Evolutionary conservation across 2,888 invertebrate species (phyloP), one percentile per base, ranked within the genome.

Genomic region (Melangyna quadrimaculata): DNA sequence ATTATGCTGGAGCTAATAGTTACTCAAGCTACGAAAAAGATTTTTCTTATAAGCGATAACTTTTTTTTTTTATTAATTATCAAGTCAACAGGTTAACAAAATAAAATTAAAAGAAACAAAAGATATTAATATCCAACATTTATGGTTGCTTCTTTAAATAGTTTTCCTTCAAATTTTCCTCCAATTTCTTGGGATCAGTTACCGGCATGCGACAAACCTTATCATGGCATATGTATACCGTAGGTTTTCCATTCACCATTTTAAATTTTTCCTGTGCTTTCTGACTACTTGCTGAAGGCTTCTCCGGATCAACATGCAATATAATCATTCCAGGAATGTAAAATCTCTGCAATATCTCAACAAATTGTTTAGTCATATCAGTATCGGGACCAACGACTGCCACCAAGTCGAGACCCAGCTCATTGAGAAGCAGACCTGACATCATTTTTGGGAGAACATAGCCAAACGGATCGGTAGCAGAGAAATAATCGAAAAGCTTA

Each of bases 161-260:
- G 78, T 90, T 91, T 17, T 89, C 88, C 79, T 88, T 91, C 7
- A 92, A 88, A 87, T 89, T 91, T 51, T 91, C 90, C 69, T 92
- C 91, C 17, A 92, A 88, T 67, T 89, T 88, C 3, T 87, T 87
- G 0, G 91, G 90, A 87, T 91, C 91, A 1, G 92, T 92, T 0
- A 92, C 89, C 3, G 92, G 92, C 89, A 92, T 89, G 27, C 90
- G 91, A 71, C 92, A 92, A 8, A 90, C 90, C 32, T 91, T 90
- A 83, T 92, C 91, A 40, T 92, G 92, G 61, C 92, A 92, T 71
- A 92, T 90, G 67, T 92, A 92, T 14, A 91, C 92, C 0, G 92
- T 91, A 3, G 92, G 89, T 72, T 90, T 89, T 10, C 90, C 90
- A 63, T 90, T 89, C 19, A 92, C 87, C 91, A 92, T 92, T 88